Evolutionary conservation across 1,140 invertebrate genomes (phyloP), one percentile per base, ranked within the genome.

Genomic region (Anthonomus grandis): DNA sequence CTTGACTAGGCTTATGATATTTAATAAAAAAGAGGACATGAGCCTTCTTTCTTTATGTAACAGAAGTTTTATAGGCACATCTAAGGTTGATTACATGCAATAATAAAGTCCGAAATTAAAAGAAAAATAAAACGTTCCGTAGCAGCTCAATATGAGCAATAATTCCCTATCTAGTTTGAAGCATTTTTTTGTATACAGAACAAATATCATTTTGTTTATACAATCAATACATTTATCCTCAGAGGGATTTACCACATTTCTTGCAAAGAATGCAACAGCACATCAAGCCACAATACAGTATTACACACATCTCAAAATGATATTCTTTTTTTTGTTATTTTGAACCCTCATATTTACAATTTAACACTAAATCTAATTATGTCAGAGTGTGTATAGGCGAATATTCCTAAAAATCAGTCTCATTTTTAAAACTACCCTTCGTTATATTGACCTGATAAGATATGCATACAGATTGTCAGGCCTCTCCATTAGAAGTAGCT

Each of bases 331-430:
- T 8, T 34, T 34, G 1, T 34, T 34, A 10, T 2, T 34, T 34
- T 12, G 13, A 34, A 34, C 13, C 31, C 2, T 12, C 41, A 44
- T n/a, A 17, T 6, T 6, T 12, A 25, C 8, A 47, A 27, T 27
- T 37, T 23, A 49, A 15, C 36, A 9, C 13, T 49, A 24, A 12
- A 2, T 46, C 4, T 24, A 24, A 48, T 25, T 18, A 31, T 10
- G 27, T 36, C 17, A 44, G 41, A 21, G 21, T 44, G n/a, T 18
- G 9, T 10, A 8, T 23, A 17, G 18, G 36, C 15, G 34, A 13
- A 44, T 44, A 53, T 44, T 27, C 51, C 39, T 44, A 52, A 39
- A 25, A 17, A 44, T 53, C 51, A 53, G 51, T 53, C 51, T 53
- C 51, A 53, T 53, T 41, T 23, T 41, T 41, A 52, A 39, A 41